Evolutionary conservation across 2,113 vertebrate genomes (phyloP).

Genomic region (Eulemur macaco): DNA sequence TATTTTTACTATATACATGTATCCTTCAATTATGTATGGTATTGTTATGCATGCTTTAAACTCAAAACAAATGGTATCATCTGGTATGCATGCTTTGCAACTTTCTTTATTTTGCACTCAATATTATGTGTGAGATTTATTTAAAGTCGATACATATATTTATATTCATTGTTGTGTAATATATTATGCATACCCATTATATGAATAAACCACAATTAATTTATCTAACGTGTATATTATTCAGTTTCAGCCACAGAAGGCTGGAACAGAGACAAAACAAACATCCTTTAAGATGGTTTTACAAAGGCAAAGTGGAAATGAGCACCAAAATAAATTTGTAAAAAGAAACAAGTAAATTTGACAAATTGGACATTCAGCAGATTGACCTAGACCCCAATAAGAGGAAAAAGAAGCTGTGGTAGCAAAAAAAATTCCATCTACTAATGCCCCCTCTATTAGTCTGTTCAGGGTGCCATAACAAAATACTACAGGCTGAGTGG

Average conservation of each 20-base stretch:
- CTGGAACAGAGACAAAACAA: neutral
- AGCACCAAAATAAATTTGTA: neutral
- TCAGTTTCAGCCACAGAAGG: neutral
- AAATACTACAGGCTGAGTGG: neutral
- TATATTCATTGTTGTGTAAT: neutral
- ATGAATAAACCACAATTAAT: neutral
- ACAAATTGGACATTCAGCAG: neutral
- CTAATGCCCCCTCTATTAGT: neutral
- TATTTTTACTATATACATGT: neutral
- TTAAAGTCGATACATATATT: neutral
- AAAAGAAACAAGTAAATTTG: neutral
- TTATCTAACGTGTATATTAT: neutral
- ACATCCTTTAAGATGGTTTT: neutral
- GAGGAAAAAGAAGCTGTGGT: neutral
- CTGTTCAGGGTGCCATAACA: neutral
- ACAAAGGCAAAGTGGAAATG: neutral
- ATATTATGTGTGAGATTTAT: neutral
- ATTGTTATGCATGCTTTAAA: neutral
- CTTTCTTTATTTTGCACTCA: neutral
- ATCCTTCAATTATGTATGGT: neutral
- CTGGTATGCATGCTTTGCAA: neutral
- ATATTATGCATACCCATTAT: neutral
- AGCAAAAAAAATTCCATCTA: neutral
- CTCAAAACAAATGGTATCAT: neutral
- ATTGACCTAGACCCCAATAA: neutral